Evolutionary conservation across 2,113 vertebrate genomes (phyloP).

Genomic region (Marmota flaviventris): DNA sequence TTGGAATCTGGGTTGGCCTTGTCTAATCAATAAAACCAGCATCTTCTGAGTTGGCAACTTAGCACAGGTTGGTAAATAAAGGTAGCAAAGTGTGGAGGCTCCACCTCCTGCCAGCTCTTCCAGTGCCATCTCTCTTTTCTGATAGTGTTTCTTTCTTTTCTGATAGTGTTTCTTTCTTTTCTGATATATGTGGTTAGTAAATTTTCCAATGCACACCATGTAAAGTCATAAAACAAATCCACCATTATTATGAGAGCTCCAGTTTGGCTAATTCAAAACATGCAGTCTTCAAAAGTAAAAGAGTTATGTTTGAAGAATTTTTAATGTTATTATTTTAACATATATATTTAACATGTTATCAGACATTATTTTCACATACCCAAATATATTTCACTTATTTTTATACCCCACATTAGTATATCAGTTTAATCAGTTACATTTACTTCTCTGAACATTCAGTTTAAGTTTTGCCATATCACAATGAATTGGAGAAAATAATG

Average conservation of each 20-base stretch:
- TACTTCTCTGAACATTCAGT: not conserved
- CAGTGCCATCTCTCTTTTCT: not conserved
- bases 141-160: not conserved
- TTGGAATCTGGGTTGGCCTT: not conserved
- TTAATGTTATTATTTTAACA: not conserved
- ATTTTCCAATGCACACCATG: not conserved
- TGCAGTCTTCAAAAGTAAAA: not conserved
- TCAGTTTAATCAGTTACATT: not conserved
- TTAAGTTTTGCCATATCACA: not conserved
- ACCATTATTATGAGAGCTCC: not conserved
- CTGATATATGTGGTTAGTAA: not conserved
- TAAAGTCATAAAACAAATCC: not conserved
- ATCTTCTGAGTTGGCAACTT: not conserved
- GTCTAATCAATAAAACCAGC: not conserved
- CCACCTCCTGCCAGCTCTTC: too few species aligned
- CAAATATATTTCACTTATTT: not conserved
- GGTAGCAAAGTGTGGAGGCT: not conserved
- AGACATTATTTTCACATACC: not conserved
- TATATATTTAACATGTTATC: not conserved
- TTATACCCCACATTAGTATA: not conserved
- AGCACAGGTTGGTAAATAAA: not conserved
- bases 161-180: not conserved
- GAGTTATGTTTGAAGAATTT: not conserved
- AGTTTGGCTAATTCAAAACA: not conserved
- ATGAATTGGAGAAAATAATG: not conserved